Evolutionary conservation across 1,140 invertebrate genomes (phyloP).

Genomic region (Lerema accius): DNA sequence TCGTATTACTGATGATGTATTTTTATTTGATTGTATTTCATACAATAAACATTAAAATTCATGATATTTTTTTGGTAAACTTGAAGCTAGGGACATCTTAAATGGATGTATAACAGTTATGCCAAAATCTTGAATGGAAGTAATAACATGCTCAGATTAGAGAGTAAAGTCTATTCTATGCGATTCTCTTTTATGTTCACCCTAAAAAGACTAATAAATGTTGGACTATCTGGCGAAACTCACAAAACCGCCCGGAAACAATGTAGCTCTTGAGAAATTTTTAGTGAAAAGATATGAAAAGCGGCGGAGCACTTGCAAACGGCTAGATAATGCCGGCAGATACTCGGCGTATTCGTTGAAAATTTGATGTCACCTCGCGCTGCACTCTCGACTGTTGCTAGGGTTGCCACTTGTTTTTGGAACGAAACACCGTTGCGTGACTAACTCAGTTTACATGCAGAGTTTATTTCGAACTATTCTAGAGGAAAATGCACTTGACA

Average conservation of each 20-base stretch:
- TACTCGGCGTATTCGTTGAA: constrained; percentile 73
- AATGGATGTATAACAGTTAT: background rate
- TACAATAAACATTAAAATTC: no score
- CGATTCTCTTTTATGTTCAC: constrained; percentile 30
- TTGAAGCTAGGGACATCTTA: constrained; percentile 5
- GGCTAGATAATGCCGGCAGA: constrained; percentile 75
- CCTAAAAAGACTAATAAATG: constrained; percentile 34
- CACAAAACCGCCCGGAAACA: constrained; percentile 40
- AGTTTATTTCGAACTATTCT: background rate
- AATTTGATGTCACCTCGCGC: constrained; percentile 76
- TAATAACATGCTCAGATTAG: constrained; percentile 21
- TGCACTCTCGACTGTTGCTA: constrained; percentile 59
- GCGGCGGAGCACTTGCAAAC: constrained; percentile 70
- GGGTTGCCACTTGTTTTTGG: constrained; percentile 9
- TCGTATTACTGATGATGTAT: background rate
- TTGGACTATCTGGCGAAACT: constrained; percentile 35
- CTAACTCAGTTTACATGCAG: background rate
- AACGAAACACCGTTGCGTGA: background rate
- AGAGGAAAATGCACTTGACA: background rate
- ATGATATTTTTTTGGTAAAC: no score
- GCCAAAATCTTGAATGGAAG: constrained; percentile 1
- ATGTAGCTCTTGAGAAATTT: constrained; percentile 56
- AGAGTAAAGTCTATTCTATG: constrained; percentile 26
- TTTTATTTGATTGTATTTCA: no score
- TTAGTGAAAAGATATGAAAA: constrained; percentile 77